Evolutionary conservation across 2,797 vertebrate genomes (phyloP).

Genomic region (Zenarchopterus dispar): DNA sequence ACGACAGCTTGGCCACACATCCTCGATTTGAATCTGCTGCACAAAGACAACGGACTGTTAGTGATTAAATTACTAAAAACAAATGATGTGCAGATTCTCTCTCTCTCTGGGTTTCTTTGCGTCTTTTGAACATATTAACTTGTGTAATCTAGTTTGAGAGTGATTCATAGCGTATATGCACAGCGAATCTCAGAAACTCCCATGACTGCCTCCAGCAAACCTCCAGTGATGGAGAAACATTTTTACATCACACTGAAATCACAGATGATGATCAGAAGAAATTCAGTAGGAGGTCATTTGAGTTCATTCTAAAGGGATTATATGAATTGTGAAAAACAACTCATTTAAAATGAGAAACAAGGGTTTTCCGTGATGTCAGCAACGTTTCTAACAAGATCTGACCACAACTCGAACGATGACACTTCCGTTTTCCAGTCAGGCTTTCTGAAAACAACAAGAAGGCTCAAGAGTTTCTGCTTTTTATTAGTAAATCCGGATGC

Average conservation of each 20-base stretch:
- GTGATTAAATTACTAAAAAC: not conserved
- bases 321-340: not conserved
- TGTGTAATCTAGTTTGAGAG: too few relatives aligned
- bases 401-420: not conserved
- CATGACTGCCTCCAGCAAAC: not conserved
- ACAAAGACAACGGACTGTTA: conserved; percentile 4
- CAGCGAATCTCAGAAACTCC: not conserved
- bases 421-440: not conserved
- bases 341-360: not conserved
- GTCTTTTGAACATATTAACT: too few relatives aligned
- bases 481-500: too few relatives aligned
- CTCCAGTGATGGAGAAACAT: not conserved
- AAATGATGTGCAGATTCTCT: not conserved
- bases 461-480: not conserved
- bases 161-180: too few relatives aligned
- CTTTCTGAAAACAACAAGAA: not conserved
- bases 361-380: not conserved
- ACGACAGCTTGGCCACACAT: conserved; percentile 90
- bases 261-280: too few relatives aligned
- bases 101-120: too few relatives aligned
- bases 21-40: conserved; percentile 84
- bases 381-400: not conserved
- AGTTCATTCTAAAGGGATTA: too few relatives aligned
- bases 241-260: not conserved
- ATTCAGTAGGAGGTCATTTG: too few relatives aligned